Evolutionary conservation across 2,888 invertebrate genomes (phyloP), one percentile per base, ranked within the genome.

Genomic region (Clostera curtula): DNA sequence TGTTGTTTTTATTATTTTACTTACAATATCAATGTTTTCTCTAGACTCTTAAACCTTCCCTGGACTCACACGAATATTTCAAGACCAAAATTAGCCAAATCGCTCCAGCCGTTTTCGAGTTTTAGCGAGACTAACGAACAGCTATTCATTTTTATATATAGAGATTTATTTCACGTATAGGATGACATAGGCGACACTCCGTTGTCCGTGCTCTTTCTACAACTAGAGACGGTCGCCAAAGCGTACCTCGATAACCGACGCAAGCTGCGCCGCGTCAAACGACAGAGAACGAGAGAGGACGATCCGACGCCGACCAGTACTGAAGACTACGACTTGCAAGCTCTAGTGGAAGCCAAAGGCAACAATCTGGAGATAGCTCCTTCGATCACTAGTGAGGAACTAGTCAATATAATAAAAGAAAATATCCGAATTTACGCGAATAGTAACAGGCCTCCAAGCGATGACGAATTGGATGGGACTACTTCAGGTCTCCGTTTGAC

Each of bases 181-280:
- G 83, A 82, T 33, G 84, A 84, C 39, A 51, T 85, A 35, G 56
- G 70, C 3, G 80, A 83, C 24, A 80, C 74, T 3, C 82, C 85
- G 0, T 45, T 85, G 15, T 63, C 82, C 5, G 82, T 82, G 3
- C 51, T 80, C 19, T 74, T 85, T 37, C 45, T 77, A 15, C 76
- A 85, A 54, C 48, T 85, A 19, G 80, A 85, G 34, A 65, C 75
- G 8, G 82, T 82, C 3, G 58, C 75, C 5, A 71, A 77, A 12
- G 47, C 60, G 6, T 75, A 70, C 41, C 43, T 76, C 18, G 72
- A 74, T 36, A 67, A 59, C 17, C 63, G 71, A 21, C 67, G 74
- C 2, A 80, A 80, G 34, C 25, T 56, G 11, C 71, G 71, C 1
- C 67, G 79, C 15, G 51, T 54, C 3, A 83, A 84, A 36, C 62